Evolutionary conservation across 2,888 invertebrate genomes (phyloP).

Genomic region (Dendrolimus houi): DNA sequence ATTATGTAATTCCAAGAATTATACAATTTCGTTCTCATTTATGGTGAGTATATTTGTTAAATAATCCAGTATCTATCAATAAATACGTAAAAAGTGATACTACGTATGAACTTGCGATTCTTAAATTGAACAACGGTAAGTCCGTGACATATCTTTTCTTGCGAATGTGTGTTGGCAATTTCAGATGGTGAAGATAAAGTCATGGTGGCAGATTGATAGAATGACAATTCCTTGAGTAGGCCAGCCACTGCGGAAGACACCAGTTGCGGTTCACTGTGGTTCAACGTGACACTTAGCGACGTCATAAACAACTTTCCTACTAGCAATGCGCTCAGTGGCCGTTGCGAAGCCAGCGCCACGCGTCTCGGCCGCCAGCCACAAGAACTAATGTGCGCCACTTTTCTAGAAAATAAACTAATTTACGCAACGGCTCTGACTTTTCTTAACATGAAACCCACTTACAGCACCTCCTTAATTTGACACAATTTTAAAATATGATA

Average conservation of each 20-base stretch:
- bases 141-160: slow-evolving; percentile 13
- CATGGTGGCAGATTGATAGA: slow-evolving; percentile 69
- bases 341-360: slow-evolving; percentile 19
- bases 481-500: no score
- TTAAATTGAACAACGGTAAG: slow-evolving; percentile 42
- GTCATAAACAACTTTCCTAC: slow-evolving; percentile 75
- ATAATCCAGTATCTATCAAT: no score
- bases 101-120: slow-evolving; percentile 15
- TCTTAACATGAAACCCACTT: slow-evolving; percentile 26
- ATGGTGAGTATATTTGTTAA: no score
- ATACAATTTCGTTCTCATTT: no score
- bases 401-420: slow-evolving; percentile 53
- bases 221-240: slow-evolving; percentile 73
- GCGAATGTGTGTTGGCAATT: not conserved
- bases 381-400: slow-evolving; percentile 57
- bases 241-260: slow-evolving; percentile 64
- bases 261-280: slow-evolving; percentile 69
- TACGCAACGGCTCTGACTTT: slow-evolving; percentile 44
- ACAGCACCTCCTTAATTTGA: no score
- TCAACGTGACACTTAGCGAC: slow-evolving; percentile 75
- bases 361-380: slow-evolving; percentile 27
- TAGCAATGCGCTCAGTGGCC: slow-evolving; percentile 61
- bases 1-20: no score
- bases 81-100: no score
- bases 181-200: slow-evolving; percentile 55